Base-by-base conservation (phyloP, 2,888 invertebrate genomes). In the Galerucella pusilla region DNA sequence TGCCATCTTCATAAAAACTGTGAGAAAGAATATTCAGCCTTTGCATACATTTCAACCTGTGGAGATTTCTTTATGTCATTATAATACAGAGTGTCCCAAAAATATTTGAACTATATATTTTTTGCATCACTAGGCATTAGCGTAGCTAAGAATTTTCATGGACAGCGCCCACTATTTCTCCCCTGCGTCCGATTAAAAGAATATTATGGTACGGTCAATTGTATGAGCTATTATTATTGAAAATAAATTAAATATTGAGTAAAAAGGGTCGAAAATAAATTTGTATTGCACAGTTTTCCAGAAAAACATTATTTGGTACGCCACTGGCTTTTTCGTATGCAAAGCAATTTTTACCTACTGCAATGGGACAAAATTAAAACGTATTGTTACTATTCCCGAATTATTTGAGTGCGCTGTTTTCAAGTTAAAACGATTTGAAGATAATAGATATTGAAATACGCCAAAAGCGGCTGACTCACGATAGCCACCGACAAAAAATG, bases 1-100 rank as follows among this genome's bases (percentile, higher is more conserved):
- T 79, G 74, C 74, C 66, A 61, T 42, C 20, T 57, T n/a, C 42
- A 71, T 57, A 71, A 65, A 70, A 66, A 71, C 35, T 74, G 72
- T 72, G 77, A 71, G 75, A 77, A 69, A 57, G 35, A 67, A 16
- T 14, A 65, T 57, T 35, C 35, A 28, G 11, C 57, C 16, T 7
- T n/a, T 57, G 57, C 20, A 57, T 16, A 57, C 20, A 16, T 20
- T 57, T 57, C 20, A 60, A 60, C 42, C 60, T 68, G 45, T 16
- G n/a, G 42, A 46, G 68, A 45, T 60, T 42, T 42, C 42, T 10
- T 60, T 20, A 54, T 61, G 9, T 59, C 60, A 46, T 45, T 25
- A 60, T 16, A 9, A 64, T 64, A 64, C 64, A 60, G 45, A 49
- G 42, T 69, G 59, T 69, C 57, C 60, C 14, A 60, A 42, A 25